These are phyloP conservation scores for Trichopria drosophilae DNA, from an alignment of 2,888 invertebrate species.

Conservation along the genomic window DNA sequence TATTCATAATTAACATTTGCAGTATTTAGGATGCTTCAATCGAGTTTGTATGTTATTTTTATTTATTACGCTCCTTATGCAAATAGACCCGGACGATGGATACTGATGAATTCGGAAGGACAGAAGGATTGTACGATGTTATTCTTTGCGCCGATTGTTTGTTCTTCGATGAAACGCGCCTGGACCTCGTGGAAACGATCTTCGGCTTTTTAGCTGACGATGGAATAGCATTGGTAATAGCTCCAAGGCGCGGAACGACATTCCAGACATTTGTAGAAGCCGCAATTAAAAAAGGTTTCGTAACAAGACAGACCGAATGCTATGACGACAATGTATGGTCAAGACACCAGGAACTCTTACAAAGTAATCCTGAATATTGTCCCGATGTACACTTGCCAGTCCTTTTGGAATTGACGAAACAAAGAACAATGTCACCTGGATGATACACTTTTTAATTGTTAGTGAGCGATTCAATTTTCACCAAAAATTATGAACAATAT, in stretches of 20 bases:
- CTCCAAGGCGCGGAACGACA: constrained; percentile 74
- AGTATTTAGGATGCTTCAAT: too few species aligned
- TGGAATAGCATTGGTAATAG: constrained; percentile 75
- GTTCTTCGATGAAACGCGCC: constrained; percentile 75
- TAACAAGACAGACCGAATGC: constrained; percentile 62
- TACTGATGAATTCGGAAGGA: constrained; percentile 6
- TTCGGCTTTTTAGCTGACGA: constrained; percentile 65
- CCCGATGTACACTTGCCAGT: constrained; percentile 75
- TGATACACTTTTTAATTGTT: constrained; percentile 33
- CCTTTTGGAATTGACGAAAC: constrained; percentile 67
- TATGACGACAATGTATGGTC: constrained; percentile 72
- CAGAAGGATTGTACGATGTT: constrained; percentile 66
- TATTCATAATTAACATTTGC: too few species aligned
- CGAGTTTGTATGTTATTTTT: too few species aligned
- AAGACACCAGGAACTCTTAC: constrained; percentile 65
- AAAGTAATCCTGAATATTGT: constrained; percentile 65
- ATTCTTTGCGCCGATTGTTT: constrained; percentile 79
- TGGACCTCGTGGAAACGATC: constrained; percentile 70
- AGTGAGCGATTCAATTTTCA: too few species aligned
- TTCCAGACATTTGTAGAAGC: constrained; percentile 70
- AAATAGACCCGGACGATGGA: too few species aligned
- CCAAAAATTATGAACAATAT: too few species aligned
- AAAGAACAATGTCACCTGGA: constrained; percentile 46
- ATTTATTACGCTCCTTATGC: too few species aligned
- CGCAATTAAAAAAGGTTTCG: constrained; percentile 65